Evolutionary conservation across 2,888 invertebrate species (phyloP), one percentile per base, ranked within the genome.

Genomic region (Deroplatys truncata): DNA sequence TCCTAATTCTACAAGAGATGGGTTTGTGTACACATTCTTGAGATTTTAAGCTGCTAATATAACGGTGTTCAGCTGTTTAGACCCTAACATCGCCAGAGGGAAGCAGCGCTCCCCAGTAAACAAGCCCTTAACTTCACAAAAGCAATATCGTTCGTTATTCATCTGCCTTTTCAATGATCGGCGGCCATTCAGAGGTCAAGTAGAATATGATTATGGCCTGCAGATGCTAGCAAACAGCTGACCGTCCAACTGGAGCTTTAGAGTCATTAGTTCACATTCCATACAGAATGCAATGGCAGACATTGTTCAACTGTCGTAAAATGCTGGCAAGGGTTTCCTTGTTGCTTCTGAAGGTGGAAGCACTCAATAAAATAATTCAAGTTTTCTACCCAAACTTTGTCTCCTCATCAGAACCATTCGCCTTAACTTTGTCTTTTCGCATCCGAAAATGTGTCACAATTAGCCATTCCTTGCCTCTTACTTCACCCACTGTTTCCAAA

Each of bases 151-250:
- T 72, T 72, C 56, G 56, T 72, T 72, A 72, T 72, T 72, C 56
- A 72, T 72, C 56, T 72, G 56, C 25, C 56, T 72, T 72, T 72
- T 72, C 56, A 72, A 72, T 72, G 56, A 72, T 72, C 56, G 56
- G 56, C 56, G 56, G 56, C 20, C 25, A 72, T 72, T 72, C 56
- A 28, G 28, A 56, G 85, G 85, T 85, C 85, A 85, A 85, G 49
- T 85, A 28, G 85, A 85, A 85, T 85, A 85, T 85, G 43, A 85
- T 85, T 85, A 85, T 85, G 28, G 85, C n/a, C 43, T 72, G 56
- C 56, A 72, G 56, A 72, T 72, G 56, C 56, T 72, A 72, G 56
- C 56, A 20, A 72, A 72, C 56, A 72, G 56, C 56, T 72, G 56
- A 72, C 56, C 13, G 43, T 43, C 43, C 43, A 43, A 43, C 43